Evolutionary conservation across 2,888 invertebrate species (phyloP), one percentile per base, ranked within the genome.

Genomic region (Temnothorax rugatulus): DNA sequence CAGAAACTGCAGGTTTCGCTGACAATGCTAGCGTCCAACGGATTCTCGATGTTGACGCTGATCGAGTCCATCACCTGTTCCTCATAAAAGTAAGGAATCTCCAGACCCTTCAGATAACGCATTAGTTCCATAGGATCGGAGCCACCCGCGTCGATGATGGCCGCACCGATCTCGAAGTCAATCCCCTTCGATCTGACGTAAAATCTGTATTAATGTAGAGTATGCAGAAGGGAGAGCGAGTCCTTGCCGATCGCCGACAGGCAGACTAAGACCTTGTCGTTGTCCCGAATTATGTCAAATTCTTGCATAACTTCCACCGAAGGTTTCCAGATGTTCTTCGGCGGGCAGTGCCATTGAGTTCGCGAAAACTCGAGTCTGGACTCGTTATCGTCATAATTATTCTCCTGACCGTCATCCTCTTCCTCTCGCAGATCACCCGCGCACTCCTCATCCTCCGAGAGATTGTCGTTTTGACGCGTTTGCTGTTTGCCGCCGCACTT

Each of bases 241-340:
- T 98, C 97, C 89, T 97, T 97, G 3, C 98, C 97, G 0, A 97
- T 98, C 1, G 91, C 84, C 0, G 98, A 98, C 64, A 99, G 95
- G 93, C 98, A 98, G 15, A 98, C 97, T 93, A 99, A 95, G 21
- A 98, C 96, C 86, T 97, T 96, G 94, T 99, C 98, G 2, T 97
- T 97, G 88, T 98, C 96, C 76, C 96, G 96, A 82, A 99, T 96
- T 98, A 98, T 98, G 86, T 96, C 96, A 95, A 97, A 98, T 92
- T 98, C 98, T 86, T 97, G 96, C 71, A 98, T 95, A 0, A 98
- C 98, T 95, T 97, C 97, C 13, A 98, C 96, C 13, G 97, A 96
- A 15, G 97, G 97, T 92, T 97, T 97, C 97, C 98, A 98, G 61
- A 98, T 96, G 64, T 96, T 96, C 91, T 98, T 97, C 0, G 98